Conservation (phyloP, 2,888 invertebrate genomes). For the Lysandra coridon region DNA sequence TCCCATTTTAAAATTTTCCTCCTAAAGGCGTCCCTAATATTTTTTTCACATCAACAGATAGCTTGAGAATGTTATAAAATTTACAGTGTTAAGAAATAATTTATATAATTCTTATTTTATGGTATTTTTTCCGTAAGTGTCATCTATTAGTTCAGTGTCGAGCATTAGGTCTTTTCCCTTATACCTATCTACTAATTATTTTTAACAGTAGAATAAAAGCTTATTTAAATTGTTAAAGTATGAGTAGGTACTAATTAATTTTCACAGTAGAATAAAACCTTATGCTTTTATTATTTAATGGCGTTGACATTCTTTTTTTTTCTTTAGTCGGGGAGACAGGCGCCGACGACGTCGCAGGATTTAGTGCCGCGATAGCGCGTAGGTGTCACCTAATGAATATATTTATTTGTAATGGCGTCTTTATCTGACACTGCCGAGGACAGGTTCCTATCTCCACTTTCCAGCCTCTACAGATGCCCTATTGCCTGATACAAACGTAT, state of each 20-base stretch:
- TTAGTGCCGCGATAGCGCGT: slow-evolving; percentile 75
- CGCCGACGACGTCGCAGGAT: slow-evolving; percentile 72
- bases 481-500: slow-evolving; percentile 38
- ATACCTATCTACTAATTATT: neutral
- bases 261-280: neutral
- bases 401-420: slow-evolving; percentile 71
- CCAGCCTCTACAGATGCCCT: slow-evolving; percentile 43
- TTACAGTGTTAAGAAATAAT: too few relatives aligned
- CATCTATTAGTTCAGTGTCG: too few relatives aligned
- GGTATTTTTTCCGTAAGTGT: too few relatives aligned
- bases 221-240: neutral
- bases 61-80: too few relatives aligned
- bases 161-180: too few relatives aligned
- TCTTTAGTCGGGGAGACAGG: slow-evolving; percentile 55
- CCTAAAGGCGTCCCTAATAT: too few relatives aligned
- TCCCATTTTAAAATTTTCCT: too few relatives aligned
- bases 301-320: slow-evolving; percentile 49
- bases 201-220: neutral
- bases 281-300: slow-evolving; percentile 43
- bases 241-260: neutral
- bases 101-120: too few relatives aligned
- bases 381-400: slow-evolving; percentile 80
- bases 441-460: slow-evolving; percentile 54
- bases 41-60: too few relatives aligned
- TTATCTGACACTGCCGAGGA: slow-evolving; percentile 64